Conservation (phyloP, 2,888 invertebrate species). For the Ceramica pisi region DNA sequence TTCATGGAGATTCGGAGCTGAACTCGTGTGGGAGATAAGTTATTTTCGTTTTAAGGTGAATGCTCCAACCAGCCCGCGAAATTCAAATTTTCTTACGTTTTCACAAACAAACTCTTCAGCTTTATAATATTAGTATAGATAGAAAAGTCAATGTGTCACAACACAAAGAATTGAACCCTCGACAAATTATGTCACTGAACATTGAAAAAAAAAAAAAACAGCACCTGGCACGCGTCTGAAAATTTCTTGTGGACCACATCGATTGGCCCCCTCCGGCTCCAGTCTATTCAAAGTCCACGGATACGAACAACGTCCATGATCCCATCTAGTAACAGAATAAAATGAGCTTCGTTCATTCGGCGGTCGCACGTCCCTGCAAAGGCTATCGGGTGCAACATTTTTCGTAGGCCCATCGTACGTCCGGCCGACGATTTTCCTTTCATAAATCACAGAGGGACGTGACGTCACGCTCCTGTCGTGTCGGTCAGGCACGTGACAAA, state of each 20-base stretch:
- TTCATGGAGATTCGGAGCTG: background rate
- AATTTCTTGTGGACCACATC: background rate
- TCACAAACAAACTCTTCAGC: too few species aligned
- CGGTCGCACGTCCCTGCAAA: constrained; percentile 79
- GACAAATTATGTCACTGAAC: too few species aligned
- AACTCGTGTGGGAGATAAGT: background rate
- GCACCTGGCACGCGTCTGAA: too few species aligned
- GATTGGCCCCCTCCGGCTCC: background rate
- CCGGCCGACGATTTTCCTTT: constrained; percentile 79
- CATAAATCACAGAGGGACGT: constrained; percentile 86
- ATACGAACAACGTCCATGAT: constrained; percentile 75
- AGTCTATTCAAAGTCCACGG: constrained; percentile 46
- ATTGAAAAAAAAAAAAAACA: too few species aligned
- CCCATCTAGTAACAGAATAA: constrained; percentile 79
- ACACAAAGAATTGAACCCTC: too few species aligned
- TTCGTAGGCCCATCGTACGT: constrained; percentile 71
- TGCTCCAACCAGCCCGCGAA: too few species aligned
- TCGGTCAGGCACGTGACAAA: constrained; percentile 83
- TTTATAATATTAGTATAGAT: too few species aligned
- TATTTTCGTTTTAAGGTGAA: too few species aligned
- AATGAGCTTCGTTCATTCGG: constrained; percentile 81
- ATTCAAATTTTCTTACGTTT: too few species aligned
- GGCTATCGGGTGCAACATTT: constrained; percentile 84
- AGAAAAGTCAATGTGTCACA: too few species aligned
- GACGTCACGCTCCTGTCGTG: constrained; percentile 84